Conservation (phyloP, 1,140 invertebrate species). For the Linepithema humile region DNA sequence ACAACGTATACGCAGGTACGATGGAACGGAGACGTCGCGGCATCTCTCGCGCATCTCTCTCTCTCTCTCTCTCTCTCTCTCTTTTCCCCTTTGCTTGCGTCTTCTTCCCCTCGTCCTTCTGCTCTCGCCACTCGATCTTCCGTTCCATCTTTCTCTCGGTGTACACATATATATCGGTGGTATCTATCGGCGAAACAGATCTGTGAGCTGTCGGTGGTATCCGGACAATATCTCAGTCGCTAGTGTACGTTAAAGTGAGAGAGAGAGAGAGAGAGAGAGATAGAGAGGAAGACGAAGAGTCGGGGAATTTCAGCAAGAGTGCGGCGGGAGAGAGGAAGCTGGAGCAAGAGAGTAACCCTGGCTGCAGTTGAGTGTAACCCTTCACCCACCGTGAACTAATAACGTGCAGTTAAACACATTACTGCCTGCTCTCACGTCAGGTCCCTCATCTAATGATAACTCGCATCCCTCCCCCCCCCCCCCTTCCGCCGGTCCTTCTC, state of each 20-base stretch:
- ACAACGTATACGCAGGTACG: conserved; percentile 57
- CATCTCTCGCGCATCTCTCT: conserved; percentile 18
- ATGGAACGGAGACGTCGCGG: conserved; percentile 58
- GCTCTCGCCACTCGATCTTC: conserved; percentile 58
- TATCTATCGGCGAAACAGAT: conserved; percentile 78
- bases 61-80: conserved; percentile 5
- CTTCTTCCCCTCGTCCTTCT: conserved; percentile 9
- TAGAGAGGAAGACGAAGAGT: neutral
- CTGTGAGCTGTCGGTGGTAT: conserved; percentile 78
- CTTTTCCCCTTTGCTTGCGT: neutral
- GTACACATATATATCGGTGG: conserved; percentile 69
- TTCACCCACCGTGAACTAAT: conserved; percentile 78
- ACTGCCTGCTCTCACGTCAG: conserved; percentile 71
- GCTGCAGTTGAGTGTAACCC: conserved; percentile 77
- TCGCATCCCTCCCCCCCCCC: conserved; percentile 16
- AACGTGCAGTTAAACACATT: conserved; percentile 78
- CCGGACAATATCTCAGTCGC: conserved; percentile 76
- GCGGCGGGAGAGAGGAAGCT: neutral
- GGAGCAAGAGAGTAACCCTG: conserved; percentile 59
- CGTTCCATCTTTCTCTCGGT: conserved; percentile 60
- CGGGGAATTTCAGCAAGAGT: no score
- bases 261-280: neutral
- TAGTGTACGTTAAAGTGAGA: conserved; percentile 30
- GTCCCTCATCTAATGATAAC: conserved; percentile 71
- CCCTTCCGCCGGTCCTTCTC: neutral